Conservation (phyloP, 2,113 vertebrate genomes). For the Corythoichthys intestinalis region DNA sequence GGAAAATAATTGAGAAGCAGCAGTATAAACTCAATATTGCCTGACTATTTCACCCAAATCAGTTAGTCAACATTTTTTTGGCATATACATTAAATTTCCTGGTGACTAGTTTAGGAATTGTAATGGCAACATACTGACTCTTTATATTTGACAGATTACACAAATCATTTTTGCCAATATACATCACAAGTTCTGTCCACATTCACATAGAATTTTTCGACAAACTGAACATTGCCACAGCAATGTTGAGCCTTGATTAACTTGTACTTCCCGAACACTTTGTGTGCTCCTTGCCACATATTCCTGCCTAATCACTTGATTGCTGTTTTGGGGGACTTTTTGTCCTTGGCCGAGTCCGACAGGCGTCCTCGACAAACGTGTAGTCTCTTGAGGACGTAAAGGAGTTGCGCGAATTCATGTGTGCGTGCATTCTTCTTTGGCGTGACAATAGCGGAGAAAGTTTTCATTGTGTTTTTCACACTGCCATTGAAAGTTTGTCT, state of each 20-base stretch:
- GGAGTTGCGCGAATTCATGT: conserved; percentile 20
- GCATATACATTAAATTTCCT: too few relatives aligned
- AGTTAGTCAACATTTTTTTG: too few relatives aligned
- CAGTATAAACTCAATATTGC: too few relatives aligned
- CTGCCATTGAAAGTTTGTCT: background rate
- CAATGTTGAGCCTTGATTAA: background rate
- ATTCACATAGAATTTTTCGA: too few relatives aligned
- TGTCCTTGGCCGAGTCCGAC: conserved; percentile 6
- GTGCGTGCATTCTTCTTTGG: conserved; percentile 13
- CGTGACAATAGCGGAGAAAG: conserved; percentile 4
- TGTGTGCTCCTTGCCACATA: conserved; percentile 32
- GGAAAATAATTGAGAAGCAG: too few relatives aligned
- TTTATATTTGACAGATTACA: too few relatives aligned
- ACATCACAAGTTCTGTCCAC: too few relatives aligned
- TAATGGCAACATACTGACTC: too few relatives aligned
- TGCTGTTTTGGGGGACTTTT: conserved; percentile 18
- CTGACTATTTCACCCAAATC: too few relatives aligned
- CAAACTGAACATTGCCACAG: too few relatives aligned
- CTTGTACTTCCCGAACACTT: background rate
- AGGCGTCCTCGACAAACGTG: conserved; percentile 29
- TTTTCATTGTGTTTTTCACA: conserved; percentile 22
- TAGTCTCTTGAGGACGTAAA: conserved; percentile 11
- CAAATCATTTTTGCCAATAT: too few relatives aligned
- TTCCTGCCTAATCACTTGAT: conserved; percentile 25
- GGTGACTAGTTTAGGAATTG: too few relatives aligned